Evolutionary conservation across 37 sponge, comb jelly and placozoan species (phyloP), one percentile per base, ranked within the genome.

Genomic region (Beroe forskalii): DNA sequence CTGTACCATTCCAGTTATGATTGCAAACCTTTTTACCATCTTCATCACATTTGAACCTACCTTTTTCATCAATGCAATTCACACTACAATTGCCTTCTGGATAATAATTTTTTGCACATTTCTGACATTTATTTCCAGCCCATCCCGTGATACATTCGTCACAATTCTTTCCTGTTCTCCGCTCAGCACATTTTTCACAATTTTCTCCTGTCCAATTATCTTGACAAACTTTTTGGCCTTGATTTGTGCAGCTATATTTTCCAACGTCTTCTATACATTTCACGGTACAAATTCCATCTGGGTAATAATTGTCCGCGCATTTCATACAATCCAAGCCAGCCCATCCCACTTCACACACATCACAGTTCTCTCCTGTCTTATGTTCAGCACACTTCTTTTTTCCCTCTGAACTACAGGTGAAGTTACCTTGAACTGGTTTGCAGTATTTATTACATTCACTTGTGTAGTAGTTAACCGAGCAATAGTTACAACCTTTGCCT

Each of bases 51-150:
- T 41, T 23, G 30, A 20, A 80, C 55, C 24, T 17, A 22, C 55
- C 86, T 6, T 6, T 3, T 44, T 23, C 4, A 23, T 43, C 48
- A 0, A 43, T 38, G 35, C 86, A 80, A 0, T 0, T 8, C 12
- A 44, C 55, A 80, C 42, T 25, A 43, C 86, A 80, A n/a, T 4
- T 22, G 0, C 86, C 86, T 1, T 41, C 48, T 35, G 86, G 86
- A n/a, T 44, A 80, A 31, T 80, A 80, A 48, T 80, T 41, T 41
- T 1, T 0, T 12, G 86, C 86, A 80, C 86, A 80, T 41, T 2
- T n/a, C 4, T 80, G 27, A 80, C 86, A 80, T 3, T 80, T 43
- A 38, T 25, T 30, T 27, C 86, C 86, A 43, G 30, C 28, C 37
- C 37, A 80, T 1, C 30, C 55, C 2, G 1, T 43, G 2, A 42